Evolutionary conservation across 1,140 invertebrate genomes (phyloP).

Genomic region (Tetranychus urticae): DNA sequence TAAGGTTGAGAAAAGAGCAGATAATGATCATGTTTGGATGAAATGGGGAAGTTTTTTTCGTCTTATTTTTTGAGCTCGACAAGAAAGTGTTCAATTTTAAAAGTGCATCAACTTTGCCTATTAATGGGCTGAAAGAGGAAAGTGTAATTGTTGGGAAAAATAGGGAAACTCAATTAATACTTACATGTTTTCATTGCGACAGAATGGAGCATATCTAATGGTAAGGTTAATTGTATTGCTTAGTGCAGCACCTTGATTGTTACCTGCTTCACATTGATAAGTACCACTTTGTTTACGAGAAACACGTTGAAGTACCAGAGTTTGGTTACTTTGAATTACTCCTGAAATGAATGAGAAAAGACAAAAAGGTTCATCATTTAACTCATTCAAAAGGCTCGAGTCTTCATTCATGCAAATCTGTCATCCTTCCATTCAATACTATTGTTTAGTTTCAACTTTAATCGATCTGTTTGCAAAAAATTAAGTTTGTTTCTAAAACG

Average conservation of each 20-base stretch:
- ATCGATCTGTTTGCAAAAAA: no score
- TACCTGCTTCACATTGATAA: constrained; percentile 15
- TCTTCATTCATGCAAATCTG: no score
- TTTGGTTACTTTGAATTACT: constrained; percentile 16
- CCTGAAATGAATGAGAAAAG: constrained; percentile 3
- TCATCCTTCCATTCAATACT: no score
- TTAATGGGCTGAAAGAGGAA: neutral
- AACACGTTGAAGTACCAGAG: constrained; percentile 16
- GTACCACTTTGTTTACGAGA: constrained; percentile 13
- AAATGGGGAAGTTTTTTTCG: no score
- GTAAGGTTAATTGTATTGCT: constrained; percentile 28
- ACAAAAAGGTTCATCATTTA: neutral
- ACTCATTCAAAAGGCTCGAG: no score
- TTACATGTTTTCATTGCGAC: constrained; percentile 3
- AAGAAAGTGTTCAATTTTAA: no score
- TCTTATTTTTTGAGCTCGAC: no score
- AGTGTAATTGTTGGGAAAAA: neutral
- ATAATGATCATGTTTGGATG: no score
- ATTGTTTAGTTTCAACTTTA: no score
- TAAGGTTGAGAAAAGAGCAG: no score
- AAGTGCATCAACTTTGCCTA: neutral
- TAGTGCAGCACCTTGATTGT: constrained; percentile 12
- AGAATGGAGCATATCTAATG: constrained; percentile 27
- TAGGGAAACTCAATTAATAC: neutral
- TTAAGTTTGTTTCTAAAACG: no score